Evolutionary conservation across 2,113 vertebrate species (phyloP), one percentile per base, ranked within the genome.

Genomic region (Pelecanoides urinatrix): DNA sequence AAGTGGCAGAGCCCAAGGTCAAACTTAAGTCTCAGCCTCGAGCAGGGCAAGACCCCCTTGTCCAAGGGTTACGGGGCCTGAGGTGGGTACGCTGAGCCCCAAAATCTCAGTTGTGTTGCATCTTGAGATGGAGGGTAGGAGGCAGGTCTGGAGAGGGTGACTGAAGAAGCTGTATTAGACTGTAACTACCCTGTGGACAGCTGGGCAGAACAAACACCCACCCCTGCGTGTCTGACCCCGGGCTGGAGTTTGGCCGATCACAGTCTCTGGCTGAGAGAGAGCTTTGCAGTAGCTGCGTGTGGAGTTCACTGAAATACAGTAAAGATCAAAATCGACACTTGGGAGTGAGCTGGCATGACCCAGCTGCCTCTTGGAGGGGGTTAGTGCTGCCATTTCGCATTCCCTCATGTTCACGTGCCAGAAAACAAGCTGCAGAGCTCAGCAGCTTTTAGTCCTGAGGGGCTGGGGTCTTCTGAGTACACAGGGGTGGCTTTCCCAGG

Each of bases 361-460:
- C 45, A 10, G 36, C 62, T 36, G 62, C 27, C 49, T 70, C 26
- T n/a, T 8, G 15, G 63, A 44, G 34, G 38, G 20, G n/a, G 1
- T 34, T 62, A 7, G 25, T 26, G 34, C 70, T 80, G 45, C 27
- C 10, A 3, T 32, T 58, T 50, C 2, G 1, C 10, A 2, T 44
- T 52, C 32, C 50, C 11, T 63, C 9, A 0, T 5, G 47, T n/a
- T 91, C 47, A 1, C 0, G 0, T 27, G 66, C 53, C 27, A 36
- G 44, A 34, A 88, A 73, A 52, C 19, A 27, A 79, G 56, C 45
- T 45, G 72, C 55, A 52, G 36, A 77, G 38, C 81, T 75, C 61
- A 75, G 56, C 38, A 58, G 36, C 23, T 10, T 71, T 59, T 25
- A 50, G 11, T 36, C 7, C 82, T 40, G 10, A 23, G 70, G 40